Evolutionary conservation across 2,888 invertebrate genomes (phyloP).

Genomic region (Spisula solida): DNA sequence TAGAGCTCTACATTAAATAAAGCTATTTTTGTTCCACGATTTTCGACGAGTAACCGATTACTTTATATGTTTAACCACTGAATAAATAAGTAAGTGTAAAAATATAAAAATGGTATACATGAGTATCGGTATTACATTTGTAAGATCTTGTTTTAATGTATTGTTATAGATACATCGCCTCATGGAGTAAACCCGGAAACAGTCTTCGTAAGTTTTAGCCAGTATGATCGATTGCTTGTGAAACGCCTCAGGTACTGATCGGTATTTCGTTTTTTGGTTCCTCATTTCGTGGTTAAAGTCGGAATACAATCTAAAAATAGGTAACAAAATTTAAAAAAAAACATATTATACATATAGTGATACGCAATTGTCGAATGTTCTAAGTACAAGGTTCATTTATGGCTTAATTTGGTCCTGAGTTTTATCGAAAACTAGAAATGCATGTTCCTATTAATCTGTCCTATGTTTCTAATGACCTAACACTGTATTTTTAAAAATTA

Average conservation of each 20-base stretch:
- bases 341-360: no score
- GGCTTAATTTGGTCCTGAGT: no score
- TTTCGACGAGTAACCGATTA: no score
- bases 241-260: background rate
- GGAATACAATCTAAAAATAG: background rate
- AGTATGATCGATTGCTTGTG: background rate
- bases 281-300: background rate
- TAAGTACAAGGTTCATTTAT: no score
- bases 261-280: background rate
- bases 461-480: no score
- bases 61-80: background rate
- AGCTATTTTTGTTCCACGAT: no score
- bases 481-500: no score
- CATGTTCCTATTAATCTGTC: no score
- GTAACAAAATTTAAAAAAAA: no score
- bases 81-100: background rate
- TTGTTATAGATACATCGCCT: constrained; percentile 15
- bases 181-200: background rate
- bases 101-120: background rate
- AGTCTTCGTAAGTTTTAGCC: background rate
- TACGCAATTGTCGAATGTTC: no score
- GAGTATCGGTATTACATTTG: background rate
- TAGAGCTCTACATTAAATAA: no score
- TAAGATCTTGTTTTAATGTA: background rate
- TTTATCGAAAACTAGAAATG: no score